Evolutionary conservation across 2,888 invertebrate species (phyloP).

Genomic region (Mesorhabditis belari): DNA sequence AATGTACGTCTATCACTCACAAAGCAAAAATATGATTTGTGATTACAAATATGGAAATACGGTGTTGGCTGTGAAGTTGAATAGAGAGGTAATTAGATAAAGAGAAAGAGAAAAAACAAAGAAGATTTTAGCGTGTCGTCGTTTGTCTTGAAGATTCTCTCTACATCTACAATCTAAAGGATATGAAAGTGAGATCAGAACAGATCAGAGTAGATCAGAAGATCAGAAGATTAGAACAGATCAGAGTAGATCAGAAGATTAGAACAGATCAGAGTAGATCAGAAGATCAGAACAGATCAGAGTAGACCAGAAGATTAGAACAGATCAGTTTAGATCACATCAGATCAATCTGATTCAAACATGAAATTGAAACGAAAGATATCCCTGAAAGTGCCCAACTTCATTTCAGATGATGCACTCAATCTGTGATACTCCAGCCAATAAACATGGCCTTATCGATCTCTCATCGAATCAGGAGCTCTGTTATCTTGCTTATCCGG

Average conservation of each 20-base stretch:
- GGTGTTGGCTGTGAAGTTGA: conserved; percentile 86
- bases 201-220: background rate
- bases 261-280: background rate
- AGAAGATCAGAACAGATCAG: background rate
- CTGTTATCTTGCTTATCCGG: conserved; percentile 92
- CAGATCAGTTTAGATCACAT: background rate
- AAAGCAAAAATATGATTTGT: conserved; percentile 69
- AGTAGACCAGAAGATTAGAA: background rate
- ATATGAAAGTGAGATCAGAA: conserved; percentile 51
- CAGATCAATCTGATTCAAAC: background rate
- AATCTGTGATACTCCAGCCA: conserved; percentile 93
- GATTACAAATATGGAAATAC: conserved; percentile 91
- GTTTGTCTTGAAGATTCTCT: conserved; percentile 94
- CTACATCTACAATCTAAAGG: conserved; percentile 88
- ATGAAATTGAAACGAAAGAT: background rate
- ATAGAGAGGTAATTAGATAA: conserved; percentile 70
- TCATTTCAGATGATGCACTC: conserved; percentile 76
- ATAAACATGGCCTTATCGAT: conserved; percentile 68
- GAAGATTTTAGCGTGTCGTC: conserved; percentile 70
- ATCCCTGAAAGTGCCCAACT: background rate
- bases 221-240: background rate
- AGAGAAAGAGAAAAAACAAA: conserved; percentile 1
- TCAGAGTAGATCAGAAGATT: background rate
- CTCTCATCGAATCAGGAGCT: conserved; percentile 63
- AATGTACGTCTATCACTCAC: conserved; percentile 91